phyloP scores from a whole-genome alignment of 2,888 invertebrate species.

The Drosophila leonis region DNA sequence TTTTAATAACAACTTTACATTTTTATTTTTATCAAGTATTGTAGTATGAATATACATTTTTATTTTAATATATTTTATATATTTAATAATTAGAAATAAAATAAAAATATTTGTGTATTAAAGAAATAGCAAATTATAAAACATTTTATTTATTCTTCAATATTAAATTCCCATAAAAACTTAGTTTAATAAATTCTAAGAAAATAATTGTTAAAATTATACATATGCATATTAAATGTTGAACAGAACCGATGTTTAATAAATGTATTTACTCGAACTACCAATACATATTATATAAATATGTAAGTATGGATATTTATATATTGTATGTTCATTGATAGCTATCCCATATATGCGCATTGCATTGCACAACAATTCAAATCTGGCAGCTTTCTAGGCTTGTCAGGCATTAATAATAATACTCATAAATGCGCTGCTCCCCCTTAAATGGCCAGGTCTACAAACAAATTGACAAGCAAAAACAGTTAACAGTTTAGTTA shows the following conservation, averaged over 20 bases:
- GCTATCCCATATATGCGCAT: constrained; percentile 22
- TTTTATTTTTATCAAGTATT: too few species aligned
- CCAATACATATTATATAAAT: neutral
- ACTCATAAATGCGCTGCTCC: constrained; percentile 58
- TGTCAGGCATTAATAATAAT: constrained; percentile 62
- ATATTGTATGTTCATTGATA: neutral
- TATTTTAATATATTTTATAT: neutral
- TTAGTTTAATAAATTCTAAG: neutral
- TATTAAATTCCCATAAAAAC: neutral
- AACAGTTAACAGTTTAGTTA: constrained; percentile 57
- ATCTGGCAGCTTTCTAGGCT: constrained; percentile 65
- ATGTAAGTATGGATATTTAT: neutral
- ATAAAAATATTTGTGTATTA: neutral
- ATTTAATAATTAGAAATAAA: neutral
- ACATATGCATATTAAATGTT: neutral
- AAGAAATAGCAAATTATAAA: neutral
- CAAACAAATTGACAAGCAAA: constrained; percentile 39
- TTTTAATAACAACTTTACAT: neutral
- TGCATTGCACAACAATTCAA: constrained; percentile 9
- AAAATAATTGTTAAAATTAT: neutral
- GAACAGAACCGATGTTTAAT: neutral
- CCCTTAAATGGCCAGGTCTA: constrained; percentile 47
- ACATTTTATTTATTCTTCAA: neutral
- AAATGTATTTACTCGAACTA: neutral
- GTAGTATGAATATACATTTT: neutral